Conservation (phyloP, 2,113 vertebrate species). For the Cervus canadensis region DNA sequence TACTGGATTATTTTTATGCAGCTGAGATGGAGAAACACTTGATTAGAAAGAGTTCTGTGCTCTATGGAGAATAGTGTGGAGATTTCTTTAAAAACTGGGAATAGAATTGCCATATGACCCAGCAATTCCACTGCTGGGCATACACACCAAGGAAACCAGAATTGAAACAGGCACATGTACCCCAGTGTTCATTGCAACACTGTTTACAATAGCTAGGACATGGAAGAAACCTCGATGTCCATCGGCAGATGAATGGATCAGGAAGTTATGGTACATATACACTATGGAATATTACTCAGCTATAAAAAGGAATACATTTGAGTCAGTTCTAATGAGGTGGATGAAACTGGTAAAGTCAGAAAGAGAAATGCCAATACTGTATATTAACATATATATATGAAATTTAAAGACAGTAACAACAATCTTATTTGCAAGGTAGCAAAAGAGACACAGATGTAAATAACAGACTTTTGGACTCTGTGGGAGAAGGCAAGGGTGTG, state of each 20-base stretch:
- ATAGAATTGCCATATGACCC: background rate
- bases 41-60: background rate
- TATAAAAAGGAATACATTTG: background rate
- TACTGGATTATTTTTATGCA: background rate
- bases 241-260: fast-evolving
- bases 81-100: background rate
- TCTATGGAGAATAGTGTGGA: background rate
- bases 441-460: background rate
- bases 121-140: background rate
- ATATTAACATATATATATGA: background rate
- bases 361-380: background rate
- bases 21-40: background rate
- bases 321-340: background rate
- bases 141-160: background rate
- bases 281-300: background rate
- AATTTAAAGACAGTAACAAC: background rate
- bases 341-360: background rate
- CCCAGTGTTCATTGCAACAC: background rate
- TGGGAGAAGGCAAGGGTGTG: background rate
- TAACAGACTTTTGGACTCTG: background rate
- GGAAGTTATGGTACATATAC: background rate
- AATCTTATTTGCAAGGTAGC: background rate
- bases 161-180: background rate
- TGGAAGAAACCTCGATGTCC: background rate
- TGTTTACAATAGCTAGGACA: background rate